These are phyloP conservation scores for Drosophila watanabei DNA, from an alignment of 1,140 invertebrate species.

Conservation along the genomic window DNA sequence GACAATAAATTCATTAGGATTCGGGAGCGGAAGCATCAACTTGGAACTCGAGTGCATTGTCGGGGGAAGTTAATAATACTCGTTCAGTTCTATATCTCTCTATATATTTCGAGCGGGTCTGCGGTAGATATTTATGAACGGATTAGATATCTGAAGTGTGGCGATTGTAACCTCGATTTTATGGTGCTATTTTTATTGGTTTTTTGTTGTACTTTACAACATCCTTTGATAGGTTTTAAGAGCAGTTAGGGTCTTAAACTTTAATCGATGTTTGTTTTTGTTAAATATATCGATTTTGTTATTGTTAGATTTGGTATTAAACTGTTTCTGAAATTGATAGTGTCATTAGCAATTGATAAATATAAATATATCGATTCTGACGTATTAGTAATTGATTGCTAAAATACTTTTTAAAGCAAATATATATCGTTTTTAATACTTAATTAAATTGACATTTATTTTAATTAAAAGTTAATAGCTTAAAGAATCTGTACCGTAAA, in stretches of 20 bases:
- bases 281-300: not conserved
- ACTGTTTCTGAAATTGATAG: not conserved
- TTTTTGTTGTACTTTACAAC: not conserved
- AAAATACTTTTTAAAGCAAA: not conserved
- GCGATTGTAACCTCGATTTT: not conserved
- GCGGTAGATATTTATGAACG: conserved; percentile 10
- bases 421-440: not conserved
- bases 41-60: conserved; percentile 30
- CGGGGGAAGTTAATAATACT: conserved; percentile 15
- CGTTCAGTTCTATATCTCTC: not conserved
- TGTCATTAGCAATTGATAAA: not conserved
- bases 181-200: not conserved
- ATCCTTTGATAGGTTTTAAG: not conserved
- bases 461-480: not conserved
- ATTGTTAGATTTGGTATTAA: not conserved
- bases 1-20: conserved; percentile 27
- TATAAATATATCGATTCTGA: too few species aligned
- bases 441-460: not conserved
- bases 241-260: not conserved
- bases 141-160: conserved; percentile 23
- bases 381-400: too few species aligned
- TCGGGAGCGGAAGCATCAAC: conserved; percentile 49
- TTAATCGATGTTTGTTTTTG: not conserved
- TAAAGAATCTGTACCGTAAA: not conserved
- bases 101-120: not conserved